These are phyloP conservation scores for Ceyx cyanopectus DNA, from an alignment of 2,113 vertebrate species.

Conservation along the genomic window DNA sequence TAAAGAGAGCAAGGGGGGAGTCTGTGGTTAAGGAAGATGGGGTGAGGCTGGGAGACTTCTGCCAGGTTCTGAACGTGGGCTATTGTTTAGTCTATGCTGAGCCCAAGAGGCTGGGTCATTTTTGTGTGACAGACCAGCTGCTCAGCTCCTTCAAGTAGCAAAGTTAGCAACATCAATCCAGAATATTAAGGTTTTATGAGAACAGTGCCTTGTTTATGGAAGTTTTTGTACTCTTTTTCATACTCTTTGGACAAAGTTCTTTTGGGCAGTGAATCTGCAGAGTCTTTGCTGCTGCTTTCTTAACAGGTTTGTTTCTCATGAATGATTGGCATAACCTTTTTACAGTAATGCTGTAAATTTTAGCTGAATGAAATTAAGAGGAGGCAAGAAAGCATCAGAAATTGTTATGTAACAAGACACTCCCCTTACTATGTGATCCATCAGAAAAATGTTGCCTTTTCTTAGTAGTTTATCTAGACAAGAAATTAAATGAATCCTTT, in stretches of 20 bases:
- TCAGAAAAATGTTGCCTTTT: not conserved
- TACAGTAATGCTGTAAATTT: not conserved
- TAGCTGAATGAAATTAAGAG: not conserved
- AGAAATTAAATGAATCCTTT: not conserved
- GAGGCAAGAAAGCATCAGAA: not conserved
- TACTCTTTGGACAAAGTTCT: not conserved
- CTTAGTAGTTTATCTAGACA: not conserved
- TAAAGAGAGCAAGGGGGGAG: not conserved
- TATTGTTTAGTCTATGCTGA: slow-evolving; percentile 28
- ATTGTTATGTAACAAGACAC: not conserved
- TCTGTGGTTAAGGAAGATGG: not conserved
- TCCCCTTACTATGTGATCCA: not conserved
- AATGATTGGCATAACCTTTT: not conserved
- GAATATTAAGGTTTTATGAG: not conserved
- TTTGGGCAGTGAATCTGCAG: not conserved
- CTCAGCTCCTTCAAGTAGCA: not conserved
- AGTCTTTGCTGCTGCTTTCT: not conserved
- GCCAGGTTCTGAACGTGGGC: slow-evolving; percentile 14
- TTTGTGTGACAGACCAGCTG: slow-evolving; percentile 21
- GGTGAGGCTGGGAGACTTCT: not conserved
- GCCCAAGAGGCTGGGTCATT: not conserved
- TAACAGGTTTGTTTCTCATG: not conserved
- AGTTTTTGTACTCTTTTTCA: not conserved
- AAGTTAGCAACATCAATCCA: not conserved
- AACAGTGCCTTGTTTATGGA: not conserved